A percentile compares a stretch with the other conserved stretches of the same genome.
Evolutionary conservation across 2,888 invertebrate genomes (phyloP).

Genomic region (Nymphalis polychloros): DNA sequence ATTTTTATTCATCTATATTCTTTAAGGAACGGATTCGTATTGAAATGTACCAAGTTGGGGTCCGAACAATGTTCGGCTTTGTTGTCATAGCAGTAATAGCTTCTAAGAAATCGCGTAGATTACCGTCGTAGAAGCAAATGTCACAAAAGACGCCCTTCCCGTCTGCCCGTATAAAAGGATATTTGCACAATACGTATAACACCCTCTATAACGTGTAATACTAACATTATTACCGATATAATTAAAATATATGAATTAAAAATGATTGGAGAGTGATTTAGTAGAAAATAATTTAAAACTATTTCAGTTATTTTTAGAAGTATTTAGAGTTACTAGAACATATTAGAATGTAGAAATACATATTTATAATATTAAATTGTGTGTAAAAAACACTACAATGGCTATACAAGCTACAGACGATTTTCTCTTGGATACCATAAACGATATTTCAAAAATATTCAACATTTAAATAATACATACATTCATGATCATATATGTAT

Average conservation of each 20-base stretch:
- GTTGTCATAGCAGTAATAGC: constrained; percentile 65
- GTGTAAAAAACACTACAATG: no score
- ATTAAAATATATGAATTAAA: background rate
- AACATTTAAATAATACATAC: no score
- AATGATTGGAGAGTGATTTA: background rate
- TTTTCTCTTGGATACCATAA: no score
- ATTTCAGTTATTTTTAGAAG: no score
- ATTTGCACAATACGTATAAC: constrained; percentile 8
- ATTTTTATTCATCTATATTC: constrained; percentile 46
- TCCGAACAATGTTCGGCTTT: constrained; percentile 59
- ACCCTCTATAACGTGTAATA: background rate
- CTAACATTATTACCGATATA: background rate
- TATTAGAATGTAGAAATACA: no score
- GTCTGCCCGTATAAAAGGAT: constrained; percentile 47
- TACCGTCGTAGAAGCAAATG: constrained; percentile 51
- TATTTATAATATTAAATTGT: no score
- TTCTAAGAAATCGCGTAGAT: constrained; percentile 55
- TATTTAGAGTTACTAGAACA: no score
- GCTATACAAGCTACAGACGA: no score
- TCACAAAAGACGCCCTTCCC: constrained; percentile 55
- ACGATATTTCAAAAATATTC: no score
- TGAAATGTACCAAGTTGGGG: constrained; percentile 51
- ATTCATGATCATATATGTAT: no score
- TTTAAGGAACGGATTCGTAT: constrained; percentile 55
- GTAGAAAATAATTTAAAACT: no score